phyloP scores from a whole-genome alignment of 2,888 invertebrate genomes.

The Eupithecia vulgata region DNA sequence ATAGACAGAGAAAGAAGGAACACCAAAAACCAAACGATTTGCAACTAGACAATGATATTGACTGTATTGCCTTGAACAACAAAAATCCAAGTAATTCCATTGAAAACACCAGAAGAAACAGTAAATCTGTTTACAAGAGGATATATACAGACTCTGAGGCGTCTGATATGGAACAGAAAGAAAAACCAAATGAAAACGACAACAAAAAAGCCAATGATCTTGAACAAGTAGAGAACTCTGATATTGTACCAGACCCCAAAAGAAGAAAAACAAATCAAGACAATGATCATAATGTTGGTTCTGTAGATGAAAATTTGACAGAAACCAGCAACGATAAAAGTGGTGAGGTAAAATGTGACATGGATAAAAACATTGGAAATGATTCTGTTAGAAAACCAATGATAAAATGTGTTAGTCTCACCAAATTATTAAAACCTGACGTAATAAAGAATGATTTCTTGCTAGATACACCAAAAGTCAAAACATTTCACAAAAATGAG shows the following conservation, averaged over 20 bases:
- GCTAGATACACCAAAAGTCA: conserved; percentile 18
- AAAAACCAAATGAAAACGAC: conserved; percentile 6
- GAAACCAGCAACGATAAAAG: conserved; percentile 10
- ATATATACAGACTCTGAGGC: conserved; percentile 37
- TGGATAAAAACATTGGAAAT: neutral
- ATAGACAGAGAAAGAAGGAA: conserved; percentile 47
- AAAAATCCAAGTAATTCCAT: neutral
- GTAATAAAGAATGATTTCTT: conserved; percentile 34
- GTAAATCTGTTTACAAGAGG: neutral
- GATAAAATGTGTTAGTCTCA: conserved; percentile 75
- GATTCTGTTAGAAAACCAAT: conserved; percentile 51
- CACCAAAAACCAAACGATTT: conserved; percentile 23
- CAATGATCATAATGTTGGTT: conserved; percentile 24
- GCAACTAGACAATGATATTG: conserved; percentile 40
- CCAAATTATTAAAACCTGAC: conserved; percentile 69
- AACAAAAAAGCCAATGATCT: conserved; percentile 22
- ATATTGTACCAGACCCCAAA: conserved; percentile 28
- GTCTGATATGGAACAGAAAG: conserved; percentile 48
- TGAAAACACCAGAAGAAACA: conserved; percentile 1
- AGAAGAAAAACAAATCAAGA: conserved; percentile 30
- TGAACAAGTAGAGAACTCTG: conserved; percentile 24
- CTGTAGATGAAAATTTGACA: neutral
- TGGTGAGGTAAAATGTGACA: neutral
- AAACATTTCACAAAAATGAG: neutral
- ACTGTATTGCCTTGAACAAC: neutral